Evolutionary conservation across 2,797 vertebrate species (phyloP), one percentile per base, ranked within the genome.

Genomic region (Scarus forsteni): DNA sequence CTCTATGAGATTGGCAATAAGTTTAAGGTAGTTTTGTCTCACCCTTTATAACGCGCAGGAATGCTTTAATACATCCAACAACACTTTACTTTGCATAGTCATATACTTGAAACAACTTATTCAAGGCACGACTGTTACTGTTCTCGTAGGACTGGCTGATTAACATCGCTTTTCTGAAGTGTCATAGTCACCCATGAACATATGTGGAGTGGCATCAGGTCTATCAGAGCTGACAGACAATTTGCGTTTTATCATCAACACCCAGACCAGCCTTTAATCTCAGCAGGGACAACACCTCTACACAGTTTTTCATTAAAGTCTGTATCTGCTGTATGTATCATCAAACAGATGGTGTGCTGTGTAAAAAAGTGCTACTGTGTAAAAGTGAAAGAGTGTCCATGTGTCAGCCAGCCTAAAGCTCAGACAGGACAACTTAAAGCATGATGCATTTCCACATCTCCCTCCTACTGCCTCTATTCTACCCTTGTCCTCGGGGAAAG

Each of bases 341-440:
- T 85, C 75, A 88, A 77, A 84, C 82, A 85, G 79, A 89, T 87
- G 85, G 81, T 73, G 82, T 81, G 74, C 70, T 69, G 82, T 89
- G 72, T 85, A 85, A 85, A 84, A 84, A 78, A 85, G n/a, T 2
- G 58, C 42, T 75, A 70, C 67, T 52, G 40, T 64, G 45, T 48
- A 49, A 49, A 64, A 44, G 36, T 45, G 50, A 46, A 34, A 50
- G 51, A 45, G 52, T 46, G 10, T 60, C 27, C 0, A 43, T 1
- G 1, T 35, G 18, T 58, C 19, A 48, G 59, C 36, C 52, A 27
- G 48, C 43, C 3, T 39, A 8, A 54, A 58, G 49, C 73, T 69
- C 49, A 15, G 38, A 46, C 56, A 45, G 44, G 27, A 55, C 35
- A 5, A 40, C 38, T 27, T 14, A 44, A 45, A 14, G 48, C 18